phyloP scores from a whole-genome alignment of 1,140 invertebrate species.

The Cydia pomonella region DNA sequence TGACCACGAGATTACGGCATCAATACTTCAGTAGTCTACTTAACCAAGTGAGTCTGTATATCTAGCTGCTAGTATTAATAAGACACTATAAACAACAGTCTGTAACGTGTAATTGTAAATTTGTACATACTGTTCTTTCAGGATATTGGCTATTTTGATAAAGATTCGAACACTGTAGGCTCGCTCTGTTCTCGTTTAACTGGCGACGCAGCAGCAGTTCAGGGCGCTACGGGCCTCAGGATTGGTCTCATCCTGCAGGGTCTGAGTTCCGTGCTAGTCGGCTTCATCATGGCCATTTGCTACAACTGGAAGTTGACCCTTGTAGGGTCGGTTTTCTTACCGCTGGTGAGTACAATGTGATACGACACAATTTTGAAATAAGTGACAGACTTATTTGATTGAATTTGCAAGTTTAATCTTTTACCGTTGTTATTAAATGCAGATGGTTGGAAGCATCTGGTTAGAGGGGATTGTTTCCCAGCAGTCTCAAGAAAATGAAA shows the following conservation, averaged over 20 bases:
- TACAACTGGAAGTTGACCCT: constrained; percentile 89
- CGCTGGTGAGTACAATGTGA: constrained; percentile 80
- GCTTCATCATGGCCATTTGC: constrained; percentile 85
- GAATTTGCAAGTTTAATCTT: background rate
- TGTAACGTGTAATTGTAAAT: background rate
- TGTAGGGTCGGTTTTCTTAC: constrained; percentile 86
- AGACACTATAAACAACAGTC: background rate
- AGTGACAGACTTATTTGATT: background rate
- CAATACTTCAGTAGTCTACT: constrained; percentile 47
- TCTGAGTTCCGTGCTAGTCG: constrained; percentile 84
- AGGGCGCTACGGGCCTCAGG: constrained; percentile 89
- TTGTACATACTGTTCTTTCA: constrained; percentile 50
- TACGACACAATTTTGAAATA: too few relatives aligned
- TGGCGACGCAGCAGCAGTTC: constrained; percentile 87
- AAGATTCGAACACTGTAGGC: constrained; percentile 86
- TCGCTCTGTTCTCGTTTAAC: constrained; percentile 87
- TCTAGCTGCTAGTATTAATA: too few relatives aligned
- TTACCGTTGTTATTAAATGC: background rate
- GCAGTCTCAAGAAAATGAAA: constrained; percentile 70
- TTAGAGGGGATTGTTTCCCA: constrained; percentile 44
- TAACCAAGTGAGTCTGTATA: constrained; percentile 38
- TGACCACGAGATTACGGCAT: constrained; percentile 85
- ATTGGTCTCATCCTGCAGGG: constrained; percentile 88
- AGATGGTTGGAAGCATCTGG: constrained; percentile 49
- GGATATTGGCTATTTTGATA: constrained; percentile 90